Conservation (phyloP, 2,888 invertebrate species). For the Acrobasis consociella region DNA sequence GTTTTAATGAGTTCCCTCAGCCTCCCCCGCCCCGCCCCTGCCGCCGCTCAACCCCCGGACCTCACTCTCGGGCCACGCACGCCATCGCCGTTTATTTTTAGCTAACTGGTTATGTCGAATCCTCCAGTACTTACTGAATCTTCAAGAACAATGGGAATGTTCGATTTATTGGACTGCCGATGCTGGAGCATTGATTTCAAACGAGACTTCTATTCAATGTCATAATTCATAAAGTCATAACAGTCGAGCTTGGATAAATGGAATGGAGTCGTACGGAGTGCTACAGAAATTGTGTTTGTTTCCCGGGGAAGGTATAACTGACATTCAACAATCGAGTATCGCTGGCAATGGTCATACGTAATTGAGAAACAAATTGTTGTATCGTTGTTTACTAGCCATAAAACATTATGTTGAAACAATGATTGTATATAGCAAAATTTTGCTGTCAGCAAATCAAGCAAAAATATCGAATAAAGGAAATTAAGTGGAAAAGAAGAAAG, state of each 20-base stretch:
- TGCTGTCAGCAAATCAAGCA: no score
- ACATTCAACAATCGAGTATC: no score
- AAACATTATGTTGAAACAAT: no score
- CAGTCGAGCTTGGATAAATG: background rate
- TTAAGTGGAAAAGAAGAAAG: no score
- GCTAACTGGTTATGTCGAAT: conserved; percentile 61
- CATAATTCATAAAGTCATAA: no score
- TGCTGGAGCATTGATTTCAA: background rate
- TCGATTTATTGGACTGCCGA: conserved; percentile 11
- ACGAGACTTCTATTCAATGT: background rate
- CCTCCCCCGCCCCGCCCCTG: conserved; percentile 23
- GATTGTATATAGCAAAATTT: no score
- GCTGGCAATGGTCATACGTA: no score
- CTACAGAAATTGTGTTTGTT: no score
- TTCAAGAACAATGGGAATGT: conserved; percentile 18
- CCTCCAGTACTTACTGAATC: conserved; percentile 29
- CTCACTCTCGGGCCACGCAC: conserved; percentile 47
- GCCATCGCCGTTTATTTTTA: conserved; percentile 63
- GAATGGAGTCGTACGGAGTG: background rate
- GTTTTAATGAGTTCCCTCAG: conserved; percentile 39
- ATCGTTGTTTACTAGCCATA: no score
- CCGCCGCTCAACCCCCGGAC: conserved; percentile 22
- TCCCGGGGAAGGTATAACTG: no score
- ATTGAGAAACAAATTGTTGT: no score
- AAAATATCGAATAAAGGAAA: no score